Evolutionary conservation across 2,113 vertebrate species (phyloP).

Genomic region (Urocolius indicus): DNA sequence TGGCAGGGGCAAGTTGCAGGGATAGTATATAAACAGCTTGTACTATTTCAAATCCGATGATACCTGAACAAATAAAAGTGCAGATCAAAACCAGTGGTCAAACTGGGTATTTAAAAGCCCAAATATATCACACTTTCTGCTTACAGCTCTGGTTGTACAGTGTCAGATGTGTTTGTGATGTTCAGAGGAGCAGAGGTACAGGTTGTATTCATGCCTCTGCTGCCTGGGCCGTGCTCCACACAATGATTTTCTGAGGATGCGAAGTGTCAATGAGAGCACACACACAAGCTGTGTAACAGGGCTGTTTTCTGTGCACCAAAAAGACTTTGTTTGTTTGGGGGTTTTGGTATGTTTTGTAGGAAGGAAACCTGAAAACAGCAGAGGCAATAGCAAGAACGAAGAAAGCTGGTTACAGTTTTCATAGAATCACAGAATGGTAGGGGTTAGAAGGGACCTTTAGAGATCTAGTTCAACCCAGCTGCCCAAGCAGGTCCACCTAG

Average conservation of each 20-base stretch:
- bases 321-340: background rate
- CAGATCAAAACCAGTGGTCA: background rate
- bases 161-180: background rate
- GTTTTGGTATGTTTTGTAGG: background rate
- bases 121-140: background rate
- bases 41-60: background rate
- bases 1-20: background rate
- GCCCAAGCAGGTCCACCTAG: no score
- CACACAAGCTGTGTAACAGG: background rate
- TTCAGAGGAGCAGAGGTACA: background rate
- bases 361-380: background rate
- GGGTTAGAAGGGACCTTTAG: no score
- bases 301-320: background rate
- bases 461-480: no score
- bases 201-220: background rate
- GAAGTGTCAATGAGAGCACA: background rate
- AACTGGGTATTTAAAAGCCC: background rate
- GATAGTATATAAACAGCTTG: background rate
- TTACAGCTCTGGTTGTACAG: background rate
- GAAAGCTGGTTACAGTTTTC: background rate
- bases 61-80: background rate
- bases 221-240: background rate
- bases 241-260: background rate
- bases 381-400: no score
- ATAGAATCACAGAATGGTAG: no score